Base-by-base conservation (phyloP, 2,888 invertebrate species). In the Pristionchus entomophagus region DNA sequence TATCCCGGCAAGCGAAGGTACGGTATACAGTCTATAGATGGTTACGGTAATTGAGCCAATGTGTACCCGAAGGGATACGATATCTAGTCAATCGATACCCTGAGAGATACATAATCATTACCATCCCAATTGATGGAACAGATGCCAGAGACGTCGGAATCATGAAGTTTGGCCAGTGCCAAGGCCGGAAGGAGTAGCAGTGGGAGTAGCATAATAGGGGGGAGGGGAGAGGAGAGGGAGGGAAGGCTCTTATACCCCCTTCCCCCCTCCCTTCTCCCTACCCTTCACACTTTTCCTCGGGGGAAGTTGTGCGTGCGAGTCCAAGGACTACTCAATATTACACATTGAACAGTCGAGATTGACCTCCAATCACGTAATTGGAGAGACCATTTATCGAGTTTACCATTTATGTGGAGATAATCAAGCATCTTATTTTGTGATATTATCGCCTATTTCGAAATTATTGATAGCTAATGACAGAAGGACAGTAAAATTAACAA, bases 41-140 rank as follows among this genome's bases (percentile, higher is more conserved):
- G n/a, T n/a, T n/a, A n/a, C n/a, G n/a, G n/a, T n/a, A n/a, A n/a
- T n/a, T n/a, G n/a, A n/a, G n/a, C n/a, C n/a, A n/a, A n/a, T n/a
- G n/a, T n/a, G n/a, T n/a, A n/a, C n/a, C n/a, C n/a, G n/a, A n/a
- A n/a, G n/a, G n/a, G n/a, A 41, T 77, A 17, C 65, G 77, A 69
- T 6, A 6, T 6, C 6, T 22, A 38, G 10, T 22, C 80, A 10
- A 22, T 51, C 22, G 22, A 82, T 59, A 53, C 17, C 12, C 22
- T 8, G 12, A 78, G 32, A 12, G 35, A 8, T 78, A 53, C 51
- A 6, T 49, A 29, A 78, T 26, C 32, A 38, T 51, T 35, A 84
- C 83, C 83, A 49, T 84, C 83, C 83, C 83, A 84, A 29, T 84
- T 84, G 32, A 62, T 65, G 19, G 65, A 65, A 22, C 83, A 84